Base-by-base conservation (phyloP, 1,140 invertebrate species). In the Atta colombica region DNA sequence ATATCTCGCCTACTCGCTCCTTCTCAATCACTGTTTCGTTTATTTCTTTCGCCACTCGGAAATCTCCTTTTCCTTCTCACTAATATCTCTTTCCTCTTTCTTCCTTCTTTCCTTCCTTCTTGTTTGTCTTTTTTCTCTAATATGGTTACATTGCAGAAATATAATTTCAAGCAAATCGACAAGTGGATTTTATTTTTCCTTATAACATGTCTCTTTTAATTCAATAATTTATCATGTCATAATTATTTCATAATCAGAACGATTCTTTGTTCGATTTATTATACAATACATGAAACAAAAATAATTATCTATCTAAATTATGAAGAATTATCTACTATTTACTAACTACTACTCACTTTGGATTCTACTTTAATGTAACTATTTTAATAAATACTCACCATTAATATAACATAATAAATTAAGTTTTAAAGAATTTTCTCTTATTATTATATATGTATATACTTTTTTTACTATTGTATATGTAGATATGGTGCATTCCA, bases 131-230 rank as follows among this genome's bases (percentile, higher is more conserved):
- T 78, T n/a, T 51, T 14, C 21, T 61, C 35, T 77, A 39, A 58
- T 66, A 53, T 3, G 12, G 10, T 74, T 72, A 68, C 69, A 80
- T 71, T 51, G 28, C 58, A 72, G 45, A 77, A 88, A 66, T 68
- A 65, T 60, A 65, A 31, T 3, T 80, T 69, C 45, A 31, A 80
- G 35, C 21, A 72, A 65, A 53, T 77, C 80, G 25, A 28, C 92
- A 94, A 94, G 93, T 94, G 93, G 91, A 93, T 93, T 92, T 92
- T 85, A 86, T 93, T 92, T 91, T 91, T 75, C 81, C 51, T 21
- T 61, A 72, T 35, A 39, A 74, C 3, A 39, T 14, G 31, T 7
- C 3, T 55, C 10, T 84, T 35, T 25, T 60, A 35, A 55, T 55
- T 72, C 49, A 12, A 14, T 28, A n/a, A 60, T 39, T 25, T 0